Conservation (phyloP, 2,797 vertebrate species). For the Helarctos malayanus region DNA sequence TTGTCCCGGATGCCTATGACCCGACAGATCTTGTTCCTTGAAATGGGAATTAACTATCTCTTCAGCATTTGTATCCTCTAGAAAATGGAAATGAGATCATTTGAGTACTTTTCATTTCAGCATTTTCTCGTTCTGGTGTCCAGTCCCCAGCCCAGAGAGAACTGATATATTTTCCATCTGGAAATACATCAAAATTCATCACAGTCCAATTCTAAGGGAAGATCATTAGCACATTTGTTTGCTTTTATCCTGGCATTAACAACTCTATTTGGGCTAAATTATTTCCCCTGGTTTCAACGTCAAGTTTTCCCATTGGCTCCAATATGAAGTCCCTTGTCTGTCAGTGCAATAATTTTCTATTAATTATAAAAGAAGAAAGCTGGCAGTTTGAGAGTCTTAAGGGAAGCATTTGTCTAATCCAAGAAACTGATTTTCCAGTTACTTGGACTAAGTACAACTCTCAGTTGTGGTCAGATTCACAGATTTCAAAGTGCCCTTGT, state of each 20-base stretch:
- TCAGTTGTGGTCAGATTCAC: conserved; percentile 89
- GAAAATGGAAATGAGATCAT: conserved; percentile 52
- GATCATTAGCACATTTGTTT: conserved; percentile 80
- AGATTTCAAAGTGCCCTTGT: conserved; percentile 89
- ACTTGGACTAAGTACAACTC: conserved; percentile 87
- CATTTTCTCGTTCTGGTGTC: conserved; percentile 30
- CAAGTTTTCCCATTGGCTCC: conserved; percentile 81
- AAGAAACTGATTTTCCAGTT: conserved; percentile 89
- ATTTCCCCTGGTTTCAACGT: conserved; percentile 76
- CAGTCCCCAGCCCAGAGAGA: conserved; percentile 2
- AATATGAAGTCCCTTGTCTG: conserved; percentile 79
- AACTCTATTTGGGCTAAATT: conserved; percentile 70
- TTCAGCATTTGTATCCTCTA: conserved; percentile 39
- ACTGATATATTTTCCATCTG: conserved; percentile 82
- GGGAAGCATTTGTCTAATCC: conserved; percentile 88
- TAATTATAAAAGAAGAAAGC: conserved; percentile 88
- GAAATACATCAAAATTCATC: conserved; percentile 84
- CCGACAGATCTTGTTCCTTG: not conserved
- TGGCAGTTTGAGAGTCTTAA: conserved; percentile 87
- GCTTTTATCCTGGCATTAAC: conserved; percentile 81
- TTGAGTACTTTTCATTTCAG: not conserved
- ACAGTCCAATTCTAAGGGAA: conserved; percentile 81
- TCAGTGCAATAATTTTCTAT: conserved; percentile 85
- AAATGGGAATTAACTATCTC: not conserved
- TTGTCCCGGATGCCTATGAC: not conserved